Conservation (phyloP, 2,113 vertebrate genomes). For the Saguinus imperator region DNA sequence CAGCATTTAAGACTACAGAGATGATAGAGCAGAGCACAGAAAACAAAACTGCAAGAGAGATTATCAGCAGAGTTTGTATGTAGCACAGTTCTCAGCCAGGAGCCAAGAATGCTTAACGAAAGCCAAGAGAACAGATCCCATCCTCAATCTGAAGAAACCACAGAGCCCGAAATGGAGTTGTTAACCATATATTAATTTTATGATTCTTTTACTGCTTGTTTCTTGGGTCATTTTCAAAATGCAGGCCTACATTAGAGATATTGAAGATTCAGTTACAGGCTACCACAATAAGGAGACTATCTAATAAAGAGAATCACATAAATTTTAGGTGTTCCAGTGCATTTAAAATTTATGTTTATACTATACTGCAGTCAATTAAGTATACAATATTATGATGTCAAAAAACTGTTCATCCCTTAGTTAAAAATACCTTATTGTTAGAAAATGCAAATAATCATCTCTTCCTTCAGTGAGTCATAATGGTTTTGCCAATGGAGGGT, state of each 20-base stretch:
- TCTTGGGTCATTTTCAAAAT: background rate
- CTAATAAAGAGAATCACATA: background rate
- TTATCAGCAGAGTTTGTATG: background rate
- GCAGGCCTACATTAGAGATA: background rate
- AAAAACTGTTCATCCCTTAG: background rate
- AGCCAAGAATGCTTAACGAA: background rate
- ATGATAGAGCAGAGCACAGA: background rate
- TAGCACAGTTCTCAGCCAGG: background rate
- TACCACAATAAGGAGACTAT: background rate
- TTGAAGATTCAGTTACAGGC: background rate
- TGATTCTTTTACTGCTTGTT: background rate
- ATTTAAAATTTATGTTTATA: background rate
- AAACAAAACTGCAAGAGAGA: background rate
- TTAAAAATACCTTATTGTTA: background rate
- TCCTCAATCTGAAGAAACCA: background rate
- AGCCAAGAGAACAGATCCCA: background rate
- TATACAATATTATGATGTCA: background rate
- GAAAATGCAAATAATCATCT: background rate
- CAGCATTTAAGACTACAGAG: background rate
- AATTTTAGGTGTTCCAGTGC: background rate
- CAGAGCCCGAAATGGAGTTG: background rate
- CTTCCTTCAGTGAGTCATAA: background rate
- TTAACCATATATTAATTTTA: too few relatives aligned
- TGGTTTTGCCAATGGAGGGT: background rate
- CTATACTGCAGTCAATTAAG: background rate